Evolutionary conservation across 1,140 invertebrate species (phyloP).

Genomic region (Drosophila ananassae): DNA sequence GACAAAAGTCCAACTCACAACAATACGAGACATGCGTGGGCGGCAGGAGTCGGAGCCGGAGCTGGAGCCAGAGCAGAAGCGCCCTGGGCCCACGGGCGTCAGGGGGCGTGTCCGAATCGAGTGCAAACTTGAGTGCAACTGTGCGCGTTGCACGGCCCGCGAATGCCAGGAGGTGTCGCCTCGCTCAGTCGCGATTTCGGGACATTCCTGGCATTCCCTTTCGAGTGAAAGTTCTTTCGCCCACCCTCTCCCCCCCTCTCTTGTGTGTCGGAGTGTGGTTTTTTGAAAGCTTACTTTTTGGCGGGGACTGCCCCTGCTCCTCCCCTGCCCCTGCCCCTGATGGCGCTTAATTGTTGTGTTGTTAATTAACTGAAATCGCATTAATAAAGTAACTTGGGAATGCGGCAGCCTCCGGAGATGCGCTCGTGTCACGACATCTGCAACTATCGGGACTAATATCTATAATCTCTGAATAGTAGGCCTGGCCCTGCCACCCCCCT

Average conservation of each 20-base stretch:
- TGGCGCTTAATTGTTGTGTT: conserved; percentile 65
- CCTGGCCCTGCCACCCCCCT: too few relatives aligned
- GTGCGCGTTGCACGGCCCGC: too few relatives aligned
- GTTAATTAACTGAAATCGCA: conserved; percentile 79
- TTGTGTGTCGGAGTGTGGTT: not conserved
- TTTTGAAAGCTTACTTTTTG: conserved; percentile 9
- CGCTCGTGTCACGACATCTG: conserved; percentile 9
- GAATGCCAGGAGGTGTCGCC: not conserved
- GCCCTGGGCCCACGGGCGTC: too few relatives aligned
- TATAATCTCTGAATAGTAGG: too few relatives aligned
- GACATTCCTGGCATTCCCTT: not conserved
- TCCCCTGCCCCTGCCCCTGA: conserved; percentile 2
- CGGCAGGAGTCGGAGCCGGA: not conserved
- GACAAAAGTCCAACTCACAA: conserved; percentile 67
- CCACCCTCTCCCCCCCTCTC: not conserved
- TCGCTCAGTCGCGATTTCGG: not conserved
- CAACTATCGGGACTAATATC: too few relatives aligned
- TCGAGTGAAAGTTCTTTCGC: not conserved
- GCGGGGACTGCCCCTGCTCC: not conserved
- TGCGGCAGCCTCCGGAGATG: conserved; percentile 22
- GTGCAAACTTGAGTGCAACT: conserved; percentile 18
- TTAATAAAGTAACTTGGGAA: conserved; percentile 74
- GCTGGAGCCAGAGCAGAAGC: too few relatives aligned
- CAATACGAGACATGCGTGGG: conserved; percentile 65
- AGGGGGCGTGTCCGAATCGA: conserved; percentile 18